These are phyloP conservation scores for Pyrgus malvae DNA, from an alignment of 2,888 invertebrate species.

Conservation along the genomic window DNA sequence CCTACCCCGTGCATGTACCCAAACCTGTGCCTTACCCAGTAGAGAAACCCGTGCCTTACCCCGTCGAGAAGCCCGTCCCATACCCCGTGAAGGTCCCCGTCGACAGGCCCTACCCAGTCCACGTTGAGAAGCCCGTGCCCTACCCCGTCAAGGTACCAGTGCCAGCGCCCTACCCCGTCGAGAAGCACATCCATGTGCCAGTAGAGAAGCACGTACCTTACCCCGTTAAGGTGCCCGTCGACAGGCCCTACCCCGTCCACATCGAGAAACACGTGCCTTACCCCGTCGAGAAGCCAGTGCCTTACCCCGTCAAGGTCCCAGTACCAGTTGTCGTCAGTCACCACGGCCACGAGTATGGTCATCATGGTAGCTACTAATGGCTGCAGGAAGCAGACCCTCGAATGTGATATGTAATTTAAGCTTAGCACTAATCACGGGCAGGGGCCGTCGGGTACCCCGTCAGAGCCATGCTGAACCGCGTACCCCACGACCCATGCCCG, in stretches of 20 bases:
- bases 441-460: conserved; percentile 50
- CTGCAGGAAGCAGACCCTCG: conserved; percentile 76
- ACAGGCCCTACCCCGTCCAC: conserved; percentile 82
- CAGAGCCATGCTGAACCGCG: conserved; percentile 48
- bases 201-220: conserved; percentile 84
- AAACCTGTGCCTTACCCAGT: conserved; percentile 83
- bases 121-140: conserved; percentile 75
- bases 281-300: conserved; percentile 75
- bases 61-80: conserved; percentile 84
- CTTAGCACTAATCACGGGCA: conserved; percentile 67
- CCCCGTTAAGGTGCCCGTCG: conserved; percentile 84
- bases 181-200: conserved; percentile 82
- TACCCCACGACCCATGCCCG: conserved; percentile 56
- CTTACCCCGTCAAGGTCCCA: conserved; percentile 84
- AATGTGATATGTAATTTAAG: conserved; percentile 81
- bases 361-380: conserved; percentile 79
- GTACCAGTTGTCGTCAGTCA: conserved; percentile 58
- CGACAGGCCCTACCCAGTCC: conserved; percentile 83
- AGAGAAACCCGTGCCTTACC: conserved; percentile 82
- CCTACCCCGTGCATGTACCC: conserved; percentile 84
- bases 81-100: conserved; percentile 84
- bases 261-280: conserved; percentile 77
- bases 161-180: conserved; percentile 83
- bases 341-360: conserved; percentile 75
- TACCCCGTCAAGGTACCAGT: conserved; percentile 81